Base-by-base conservation (phyloP, 2,113 vertebrate species). In the Antigone vipio region DNA sequence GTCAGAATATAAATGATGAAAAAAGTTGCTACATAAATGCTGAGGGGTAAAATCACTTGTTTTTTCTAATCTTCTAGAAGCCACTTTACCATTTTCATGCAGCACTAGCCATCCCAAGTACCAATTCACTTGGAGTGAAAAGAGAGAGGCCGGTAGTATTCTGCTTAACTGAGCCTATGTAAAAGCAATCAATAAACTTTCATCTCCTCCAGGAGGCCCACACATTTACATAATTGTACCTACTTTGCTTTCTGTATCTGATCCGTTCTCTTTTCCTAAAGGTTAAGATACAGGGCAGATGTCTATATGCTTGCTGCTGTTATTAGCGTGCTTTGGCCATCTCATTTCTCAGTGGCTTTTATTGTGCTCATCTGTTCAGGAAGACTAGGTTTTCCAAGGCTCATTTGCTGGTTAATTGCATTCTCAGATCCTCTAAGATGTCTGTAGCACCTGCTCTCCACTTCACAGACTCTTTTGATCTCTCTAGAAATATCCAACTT, bases 371-470 rank as follows among this genome's bases (percentile, higher is more conserved):
- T 97, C 97, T 98, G 92, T 96, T 97, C 96, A 90, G 96, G 93
- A 97, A 97, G 96, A 68, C 73, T 96, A 85, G 69, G 77, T 97
- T 97, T 97, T 96, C 95, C 94, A 97, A 95, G 96, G 90, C 96
- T 98, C 98, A 98, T 98, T 98, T 98, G 96, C 97, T 97, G 96
- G 95, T 97, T 98, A 98, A 98, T 98, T 98, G 97, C 96, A 96
- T 98, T 98, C 97, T 98, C 95, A 98, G 97, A 97, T 98, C 96
- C 96, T 97, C 92, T 94, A 98, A 98, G 97, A 97, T 97, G 90
- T 93, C 96, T 94, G 74, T 81, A 93, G 78, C 97, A 98, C 97
- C 98, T 98, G 98, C 97, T 98, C 93, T 98, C 97, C 96, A 98
- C 98, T 98, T 98, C 92, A 96, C 96, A 71, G 58, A 71, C 93